phyloP scores from a whole-genome alignment of 2,797 vertebrate genomes.

The Cossypha caffra region DNA sequence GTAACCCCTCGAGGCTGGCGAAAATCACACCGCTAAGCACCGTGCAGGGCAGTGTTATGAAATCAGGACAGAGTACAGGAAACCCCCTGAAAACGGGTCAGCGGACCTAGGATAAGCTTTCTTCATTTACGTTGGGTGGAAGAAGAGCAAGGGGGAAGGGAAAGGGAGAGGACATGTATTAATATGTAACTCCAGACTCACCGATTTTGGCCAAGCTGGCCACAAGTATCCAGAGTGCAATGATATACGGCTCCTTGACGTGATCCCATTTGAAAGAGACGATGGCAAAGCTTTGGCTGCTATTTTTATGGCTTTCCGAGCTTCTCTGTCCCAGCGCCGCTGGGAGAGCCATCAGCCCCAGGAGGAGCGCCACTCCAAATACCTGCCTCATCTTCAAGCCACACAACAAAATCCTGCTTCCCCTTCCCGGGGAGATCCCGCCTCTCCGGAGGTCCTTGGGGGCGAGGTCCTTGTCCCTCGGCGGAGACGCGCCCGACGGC shows the following conservation, averaged over 20 bases:
- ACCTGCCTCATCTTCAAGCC: slow-evolving; percentile 16
- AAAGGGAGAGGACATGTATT: not conserved
- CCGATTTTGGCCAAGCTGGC: slow-evolving; percentile 93
- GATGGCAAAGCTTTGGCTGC: slow-evolving; percentile 79
- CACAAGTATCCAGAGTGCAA: slow-evolving; percentile 91
- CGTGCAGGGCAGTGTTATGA: not conserved
- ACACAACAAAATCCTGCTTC: not conserved
- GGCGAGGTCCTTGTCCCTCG: not conserved
- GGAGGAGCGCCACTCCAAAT: not conserved
- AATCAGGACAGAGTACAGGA: slow-evolving; percentile 40
- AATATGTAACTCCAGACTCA: slow-evolving; percentile 75
- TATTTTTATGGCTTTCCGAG: not conserved
- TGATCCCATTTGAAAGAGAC: slow-evolving; percentile 91
- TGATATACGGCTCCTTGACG: slow-evolving; percentile 87
- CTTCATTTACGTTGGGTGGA: not conserved
- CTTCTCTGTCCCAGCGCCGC: slow-evolving; percentile 13
- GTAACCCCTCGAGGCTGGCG: not conserved
- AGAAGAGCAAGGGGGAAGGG: not conserved
- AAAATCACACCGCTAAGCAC: not conserved
- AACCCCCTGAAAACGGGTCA: not conserved
- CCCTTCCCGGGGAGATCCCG: slow-evolving; percentile 31
- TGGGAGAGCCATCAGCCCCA: slow-evolving; percentile 45
- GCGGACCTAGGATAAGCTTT: not conserved
- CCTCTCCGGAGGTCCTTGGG: slow-evolving; percentile 7
- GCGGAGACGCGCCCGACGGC: not conserved